Evolutionary conservation across 92 coral and sea anemone species (phyloP).

Genomic region (Palythoa caribaeorum): DNA sequence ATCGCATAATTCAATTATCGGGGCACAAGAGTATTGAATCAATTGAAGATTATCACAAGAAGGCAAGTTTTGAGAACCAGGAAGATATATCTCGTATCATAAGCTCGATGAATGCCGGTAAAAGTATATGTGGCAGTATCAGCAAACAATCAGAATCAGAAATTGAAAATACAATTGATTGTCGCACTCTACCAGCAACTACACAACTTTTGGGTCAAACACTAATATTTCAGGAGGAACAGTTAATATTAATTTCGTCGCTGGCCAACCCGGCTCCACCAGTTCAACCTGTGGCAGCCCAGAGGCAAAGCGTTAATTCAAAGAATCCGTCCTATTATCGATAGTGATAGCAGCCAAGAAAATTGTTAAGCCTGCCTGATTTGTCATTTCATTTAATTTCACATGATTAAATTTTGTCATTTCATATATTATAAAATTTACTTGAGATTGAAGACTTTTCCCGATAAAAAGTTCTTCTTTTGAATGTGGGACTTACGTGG

Average conservation of each 20-base stretch:
- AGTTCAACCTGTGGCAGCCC: not conserved
- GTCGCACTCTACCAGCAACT: not conserved
- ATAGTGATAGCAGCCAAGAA: not conserved
- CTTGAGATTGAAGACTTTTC: not conserved
- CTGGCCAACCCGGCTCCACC: not conserved
- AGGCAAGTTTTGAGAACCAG: slow-evolving; percentile 16
- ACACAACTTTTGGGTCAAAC: not conserved
- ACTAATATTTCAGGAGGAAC: slow-evolving; percentile 1
- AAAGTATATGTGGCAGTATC: not conserved
- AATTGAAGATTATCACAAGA: slow-evolving; percentile 4
- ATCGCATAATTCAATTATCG: slow-evolving; percentile 17
- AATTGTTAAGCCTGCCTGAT: not conserved
- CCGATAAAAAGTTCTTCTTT: not conserved
- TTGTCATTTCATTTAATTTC: not conserved
- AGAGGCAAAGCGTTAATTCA: not conserved
- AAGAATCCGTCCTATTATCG: slow-evolving; percentile 7
- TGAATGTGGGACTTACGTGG: not conserved
- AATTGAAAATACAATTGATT: not conserved
- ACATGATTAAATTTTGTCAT: too few relatives aligned
- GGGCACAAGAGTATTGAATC: not conserved
- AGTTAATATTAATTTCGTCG: slow-evolving; percentile 9
- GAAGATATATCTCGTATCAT: too few relatives aligned
- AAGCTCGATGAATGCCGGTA: not conserved
- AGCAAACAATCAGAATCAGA: too few relatives aligned
- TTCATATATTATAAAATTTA: too few relatives aligned